Evolutionary conservation across 92 coral and sea anemone genomes (phyloP).

Genomic region (Porites divaricata): DNA sequence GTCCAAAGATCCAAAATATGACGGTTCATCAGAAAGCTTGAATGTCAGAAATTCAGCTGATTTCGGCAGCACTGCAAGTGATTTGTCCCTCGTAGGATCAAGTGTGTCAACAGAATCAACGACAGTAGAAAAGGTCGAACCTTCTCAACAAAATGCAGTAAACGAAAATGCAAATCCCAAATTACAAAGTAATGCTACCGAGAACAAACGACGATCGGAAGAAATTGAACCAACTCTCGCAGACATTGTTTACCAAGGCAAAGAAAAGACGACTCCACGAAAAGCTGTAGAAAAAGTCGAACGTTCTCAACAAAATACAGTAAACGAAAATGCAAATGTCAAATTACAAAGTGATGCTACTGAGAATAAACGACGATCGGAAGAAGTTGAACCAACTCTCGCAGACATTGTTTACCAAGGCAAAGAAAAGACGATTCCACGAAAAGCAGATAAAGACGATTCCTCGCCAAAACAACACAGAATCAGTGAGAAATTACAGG

Average conservation of each 20-base stretch:
- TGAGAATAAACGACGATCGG: too few species aligned
- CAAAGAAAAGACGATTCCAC: too few species aligned
- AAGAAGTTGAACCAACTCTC: too few species aligned
- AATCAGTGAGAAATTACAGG: neutral
- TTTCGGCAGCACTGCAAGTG: conserved; percentile 13
- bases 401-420: too few species aligned
- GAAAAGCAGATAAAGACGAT: neutral
- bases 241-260: too few species aligned
- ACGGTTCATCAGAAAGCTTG: conserved; percentile 27
- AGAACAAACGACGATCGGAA: too few species aligned
- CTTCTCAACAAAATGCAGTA: neutral
- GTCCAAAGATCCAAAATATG: conserved; percentile 19
- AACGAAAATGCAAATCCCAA: neutral
- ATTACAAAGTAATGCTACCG: neutral
- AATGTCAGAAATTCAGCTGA: conserved; percentile 33
- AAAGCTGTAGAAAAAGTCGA: neutral
- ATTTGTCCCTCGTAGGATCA: conserved; percentile 11
- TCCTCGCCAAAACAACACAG: neutral
- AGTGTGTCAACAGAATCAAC: neutral
- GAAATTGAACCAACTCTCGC: too few species aligned
- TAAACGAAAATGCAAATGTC: neutral
- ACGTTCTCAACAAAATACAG: too few species aligned
- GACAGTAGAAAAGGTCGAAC: neutral
- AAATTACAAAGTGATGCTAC: too few species aligned
- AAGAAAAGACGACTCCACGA: too few species aligned